These are phyloP conservation scores for Phacellophora camtschatica DNA, from an alignment of 30 jellyfish, hydroid and myxozoan genomes.

Conservation along the genomic window DNA sequence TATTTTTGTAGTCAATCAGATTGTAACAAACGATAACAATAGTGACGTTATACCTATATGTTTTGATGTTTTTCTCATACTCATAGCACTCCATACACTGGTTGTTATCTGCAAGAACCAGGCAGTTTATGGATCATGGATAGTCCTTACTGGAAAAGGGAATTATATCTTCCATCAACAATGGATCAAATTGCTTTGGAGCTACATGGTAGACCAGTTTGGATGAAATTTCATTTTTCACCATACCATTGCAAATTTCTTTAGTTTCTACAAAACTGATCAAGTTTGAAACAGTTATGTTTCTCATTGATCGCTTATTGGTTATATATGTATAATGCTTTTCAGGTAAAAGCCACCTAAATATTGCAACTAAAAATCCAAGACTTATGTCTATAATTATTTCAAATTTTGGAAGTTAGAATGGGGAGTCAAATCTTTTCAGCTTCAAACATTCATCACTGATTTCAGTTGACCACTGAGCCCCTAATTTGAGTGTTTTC, in stretches of 20 bases:
- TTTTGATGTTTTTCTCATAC: no score
- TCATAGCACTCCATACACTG: no score
- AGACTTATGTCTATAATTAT: neutral
- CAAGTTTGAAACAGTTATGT: slow-evolving; percentile 16
- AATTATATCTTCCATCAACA: no score
- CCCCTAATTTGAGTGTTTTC: neutral
- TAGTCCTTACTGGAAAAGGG: no score
- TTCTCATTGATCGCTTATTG: slow-evolving; percentile 13
- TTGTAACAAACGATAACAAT: no score
- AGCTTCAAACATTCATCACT: neutral
- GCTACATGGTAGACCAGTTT: neutral
- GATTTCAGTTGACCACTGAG: neutral
- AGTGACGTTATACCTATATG: no score
- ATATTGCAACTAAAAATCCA: slow-evolving; percentile 10
- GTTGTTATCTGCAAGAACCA: no score
- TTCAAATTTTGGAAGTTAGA: neutral
- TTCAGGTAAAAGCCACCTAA: slow-evolving; percentile 16
- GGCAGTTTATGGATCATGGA: no score
- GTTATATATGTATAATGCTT: neutral
- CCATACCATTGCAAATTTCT: slow-evolving; percentile 5
- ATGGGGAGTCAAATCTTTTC: slow-evolving; percentile 4
- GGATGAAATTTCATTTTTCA: neutral
- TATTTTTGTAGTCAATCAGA: no score
- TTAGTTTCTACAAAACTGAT: neutral
- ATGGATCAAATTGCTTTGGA: neutral